A percentile compares a stretch with the other conserved stretches of the same genome.
phyloP scores from a whole-genome alignment of 2,888 invertebrate genomes.

The Plebejus anna region DNA sequence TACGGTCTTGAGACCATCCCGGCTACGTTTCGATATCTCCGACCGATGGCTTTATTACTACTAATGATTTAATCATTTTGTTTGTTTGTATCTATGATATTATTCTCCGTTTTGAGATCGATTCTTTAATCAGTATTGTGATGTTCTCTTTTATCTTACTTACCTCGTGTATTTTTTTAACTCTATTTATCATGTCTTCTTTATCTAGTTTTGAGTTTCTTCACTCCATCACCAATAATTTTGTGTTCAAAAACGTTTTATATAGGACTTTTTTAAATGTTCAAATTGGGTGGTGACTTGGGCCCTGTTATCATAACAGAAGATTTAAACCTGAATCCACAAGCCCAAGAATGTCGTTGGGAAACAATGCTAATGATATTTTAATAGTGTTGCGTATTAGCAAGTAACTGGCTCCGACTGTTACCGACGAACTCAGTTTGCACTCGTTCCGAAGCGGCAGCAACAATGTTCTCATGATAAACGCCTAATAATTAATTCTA shows the following conservation, averaged over 20 bases:
- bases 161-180: too few relatives aligned
- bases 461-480: not conserved
- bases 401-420: not conserved
- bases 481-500: conserved; percentile 16
- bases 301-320: conserved; percentile 1
- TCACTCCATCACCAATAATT: not conserved
- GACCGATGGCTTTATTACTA: conserved; percentile 7
- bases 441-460: not conserved
- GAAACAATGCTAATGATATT: conserved; percentile 22
- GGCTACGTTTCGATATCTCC: conserved; percentile 3
- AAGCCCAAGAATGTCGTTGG: conserved; percentile 10
- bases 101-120: not conserved
- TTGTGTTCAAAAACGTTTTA: not conserved
- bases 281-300: not conserved
- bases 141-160: not conserved
- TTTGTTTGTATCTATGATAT: conserved; percentile 12
- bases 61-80: not conserved
- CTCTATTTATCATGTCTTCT: not conserved
- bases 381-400: conserved; percentile 19
- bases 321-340: not conserved
- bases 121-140: not conserved
- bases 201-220: not conserved
- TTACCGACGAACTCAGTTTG: not conserved
- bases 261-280: not conserved
- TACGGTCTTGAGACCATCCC: conserved; percentile 34